These are phyloP conservation scores for Vombatus ursinus DNA, from an alignment of 2,113 vertebrate genomes.

Conservation along the genomic window DNA sequence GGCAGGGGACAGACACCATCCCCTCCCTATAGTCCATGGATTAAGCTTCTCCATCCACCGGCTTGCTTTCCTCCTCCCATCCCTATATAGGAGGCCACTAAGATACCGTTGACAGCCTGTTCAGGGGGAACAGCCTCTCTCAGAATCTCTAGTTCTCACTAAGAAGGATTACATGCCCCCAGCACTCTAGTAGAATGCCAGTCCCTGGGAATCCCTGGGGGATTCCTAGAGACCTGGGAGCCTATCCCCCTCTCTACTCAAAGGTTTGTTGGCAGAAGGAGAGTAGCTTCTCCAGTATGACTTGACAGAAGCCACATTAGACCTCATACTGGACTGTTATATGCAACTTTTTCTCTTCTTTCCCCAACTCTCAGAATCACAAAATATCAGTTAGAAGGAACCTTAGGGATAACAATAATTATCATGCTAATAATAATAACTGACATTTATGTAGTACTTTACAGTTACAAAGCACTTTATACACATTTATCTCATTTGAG, in stretches of 20 bases:
- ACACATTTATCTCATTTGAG: not conserved
- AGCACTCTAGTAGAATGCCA: not conserved
- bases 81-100: not conserved
- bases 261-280: not conserved
- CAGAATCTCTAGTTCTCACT: not conserved
- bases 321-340: not conserved
- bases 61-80: not conserved
- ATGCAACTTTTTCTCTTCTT: not conserved
- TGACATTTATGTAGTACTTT: not conserved
- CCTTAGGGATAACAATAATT: not conserved
- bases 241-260: not conserved
- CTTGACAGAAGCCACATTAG: not conserved
- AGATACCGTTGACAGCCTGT: not conserved
- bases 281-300: not conserved
- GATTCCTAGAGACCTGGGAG: not conserved
- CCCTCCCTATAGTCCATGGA: not conserved
- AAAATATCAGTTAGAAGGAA: not conserved
- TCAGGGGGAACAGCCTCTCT: not conserved
- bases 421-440: not conserved
- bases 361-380: not conserved
- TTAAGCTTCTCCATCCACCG: not conserved
- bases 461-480: not conserved
- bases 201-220: not conserved
- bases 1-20: not conserved
- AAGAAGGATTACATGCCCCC: not conserved